A percentile compares a stretch with the other conserved stretches of the same genome.
Evolutionary conservation across 2,888 invertebrate genomes (phyloP).

Genomic region (Amphipoea oculea): DNA sequence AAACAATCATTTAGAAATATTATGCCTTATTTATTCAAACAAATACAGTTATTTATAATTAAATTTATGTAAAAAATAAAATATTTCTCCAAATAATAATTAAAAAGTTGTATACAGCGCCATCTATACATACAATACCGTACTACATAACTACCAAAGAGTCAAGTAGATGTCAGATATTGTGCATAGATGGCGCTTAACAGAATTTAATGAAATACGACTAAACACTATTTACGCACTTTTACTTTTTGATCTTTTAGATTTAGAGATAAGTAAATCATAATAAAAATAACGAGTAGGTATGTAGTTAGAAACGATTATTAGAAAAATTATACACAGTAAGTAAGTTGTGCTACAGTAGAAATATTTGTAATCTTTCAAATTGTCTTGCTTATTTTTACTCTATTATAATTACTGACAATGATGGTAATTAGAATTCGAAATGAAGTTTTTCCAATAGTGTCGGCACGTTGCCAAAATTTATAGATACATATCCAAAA

Average conservation of each 20-base stretch:
- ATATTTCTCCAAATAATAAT: too few relatives aligned
- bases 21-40: too few relatives aligned
- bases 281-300: too few relatives aligned
- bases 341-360: background rate
- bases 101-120: slow-evolving; percentile 18
- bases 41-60: background rate
- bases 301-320: background rate
- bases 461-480: slow-evolving; percentile 58
- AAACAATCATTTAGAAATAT: background rate
- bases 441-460: background rate
- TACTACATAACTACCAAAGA: background rate
- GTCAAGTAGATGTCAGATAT: fast-evolving
- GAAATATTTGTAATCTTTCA: background rate
- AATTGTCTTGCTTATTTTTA: background rate
- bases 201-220: fast-evolving
- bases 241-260: background rate
- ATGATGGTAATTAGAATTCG: fast-evolving
- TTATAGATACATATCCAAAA: slow-evolving; percentile 11
- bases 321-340: background rate
- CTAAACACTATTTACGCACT: background rate
- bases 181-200: slow-evolving; percentile 34
- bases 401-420: background rate
- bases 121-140: slow-evolving; percentile 25
- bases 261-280: background rate
- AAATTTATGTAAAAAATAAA: background rate